Conservation (phyloP, 2,888 invertebrate species). For the Matsumyia berberina region DNA sequence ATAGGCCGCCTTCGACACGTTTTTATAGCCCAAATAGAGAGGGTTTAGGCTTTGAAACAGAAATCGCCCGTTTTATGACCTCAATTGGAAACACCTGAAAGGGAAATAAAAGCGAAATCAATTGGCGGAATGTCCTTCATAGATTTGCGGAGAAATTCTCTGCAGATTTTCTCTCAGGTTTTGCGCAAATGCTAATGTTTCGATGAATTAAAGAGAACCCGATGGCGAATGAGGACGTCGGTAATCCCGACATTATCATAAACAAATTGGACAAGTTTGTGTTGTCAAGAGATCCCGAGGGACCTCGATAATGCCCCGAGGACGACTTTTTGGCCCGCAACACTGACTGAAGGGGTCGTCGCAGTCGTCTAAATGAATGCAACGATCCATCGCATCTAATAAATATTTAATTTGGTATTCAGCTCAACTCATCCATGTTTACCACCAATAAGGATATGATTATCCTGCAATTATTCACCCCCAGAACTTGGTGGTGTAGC, state of each 20-base stretch:
- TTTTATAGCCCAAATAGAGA: slow-evolving; percentile 62
- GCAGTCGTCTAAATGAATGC: slow-evolving; percentile 27
- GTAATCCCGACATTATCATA: slow-evolving; percentile 81
- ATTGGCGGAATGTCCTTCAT: slow-evolving; percentile 46
- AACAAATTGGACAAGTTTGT: slow-evolving; percentile 82
- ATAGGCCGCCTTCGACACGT: slow-evolving; percentile 64
- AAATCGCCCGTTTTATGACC: slow-evolving; percentile 60
- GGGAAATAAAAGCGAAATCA: slow-evolving; percentile 68
- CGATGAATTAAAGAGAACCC: slow-evolving; percentile 44
- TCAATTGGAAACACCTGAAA: slow-evolving; percentile 74
- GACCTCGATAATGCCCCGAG: slow-evolving; percentile 10
- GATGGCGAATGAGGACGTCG: slow-evolving; percentile 12
- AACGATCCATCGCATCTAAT: slow-evolving; percentile 66
- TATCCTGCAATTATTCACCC: slow-evolving; percentile 75
- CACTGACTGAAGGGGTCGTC: slow-evolving; percentile 61
- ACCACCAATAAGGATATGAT: slow-evolving; percentile 75
- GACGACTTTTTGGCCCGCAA: slow-evolving; percentile 9
- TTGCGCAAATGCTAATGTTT: slow-evolving; percentile 48
- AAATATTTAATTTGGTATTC: slow-evolving; percentile 75
- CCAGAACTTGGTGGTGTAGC: slow-evolving; percentile 43
- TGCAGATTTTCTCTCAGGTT: slow-evolving; percentile 8
- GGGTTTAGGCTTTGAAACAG: slow-evolving; percentile 41
- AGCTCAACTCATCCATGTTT: slow-evolving; percentile 67
- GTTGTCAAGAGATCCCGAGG: slow-evolving; percentile 76
- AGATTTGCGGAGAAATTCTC: slow-evolving; percentile 25